These are phyloP conservation scores for Drosophila biarmipes DNA, from an alignment of 1,140 invertebrate genomes.

Conservation along the genomic window DNA sequence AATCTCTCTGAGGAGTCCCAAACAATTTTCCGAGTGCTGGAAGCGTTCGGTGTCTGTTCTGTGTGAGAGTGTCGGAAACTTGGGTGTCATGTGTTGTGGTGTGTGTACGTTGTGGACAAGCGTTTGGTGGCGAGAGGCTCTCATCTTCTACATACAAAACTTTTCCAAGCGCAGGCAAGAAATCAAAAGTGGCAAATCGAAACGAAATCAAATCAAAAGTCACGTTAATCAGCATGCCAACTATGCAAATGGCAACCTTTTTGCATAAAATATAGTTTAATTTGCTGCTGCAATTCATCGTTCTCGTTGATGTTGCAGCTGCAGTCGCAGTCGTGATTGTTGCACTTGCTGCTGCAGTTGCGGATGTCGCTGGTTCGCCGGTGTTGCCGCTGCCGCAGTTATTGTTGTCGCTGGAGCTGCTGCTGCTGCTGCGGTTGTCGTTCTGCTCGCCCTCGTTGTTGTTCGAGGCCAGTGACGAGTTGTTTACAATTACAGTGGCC, in stretches of 20 bases:
- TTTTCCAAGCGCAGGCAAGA: constrained; percentile 68
- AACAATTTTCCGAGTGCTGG: constrained; percentile 38
- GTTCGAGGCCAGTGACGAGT: constrained; percentile 53
- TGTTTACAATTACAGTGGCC: constrained; percentile 55
- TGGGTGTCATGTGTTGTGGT: constrained; percentile 4
- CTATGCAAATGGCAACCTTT: constrained; percentile 77
- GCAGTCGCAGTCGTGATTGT: constrained; percentile 10
- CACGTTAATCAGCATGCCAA: constrained; percentile 66
- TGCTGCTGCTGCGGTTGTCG: constrained; percentile 44
- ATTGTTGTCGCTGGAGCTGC: constrained; percentile 26
- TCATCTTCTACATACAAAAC: constrained; percentile 63
- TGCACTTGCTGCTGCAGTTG: constrained; percentile 14
- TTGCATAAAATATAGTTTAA: constrained; percentile 77
- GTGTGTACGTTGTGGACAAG: constrained; percentile 31
- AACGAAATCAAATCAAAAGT: constrained; percentile 48
- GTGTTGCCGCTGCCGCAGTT: constrained; percentile 33
- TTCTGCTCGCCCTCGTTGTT: constrained; percentile 54
- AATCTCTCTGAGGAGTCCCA: constrained; percentile 43
- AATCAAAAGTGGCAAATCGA: constrained; percentile 56
- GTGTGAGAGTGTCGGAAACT: constrained; percentile 28
- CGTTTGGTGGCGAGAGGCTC: constrained; percentile 36
- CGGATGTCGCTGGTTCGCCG: constrained; percentile 23
- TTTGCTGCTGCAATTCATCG: constrained; percentile 61
- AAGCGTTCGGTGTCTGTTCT: constrained; percentile 27
- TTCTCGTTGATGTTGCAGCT: constrained; percentile 13